Base-by-base conservation (phyloP, 1,140 invertebrate genomes). In the Elymnias hypermnestra region DNA sequence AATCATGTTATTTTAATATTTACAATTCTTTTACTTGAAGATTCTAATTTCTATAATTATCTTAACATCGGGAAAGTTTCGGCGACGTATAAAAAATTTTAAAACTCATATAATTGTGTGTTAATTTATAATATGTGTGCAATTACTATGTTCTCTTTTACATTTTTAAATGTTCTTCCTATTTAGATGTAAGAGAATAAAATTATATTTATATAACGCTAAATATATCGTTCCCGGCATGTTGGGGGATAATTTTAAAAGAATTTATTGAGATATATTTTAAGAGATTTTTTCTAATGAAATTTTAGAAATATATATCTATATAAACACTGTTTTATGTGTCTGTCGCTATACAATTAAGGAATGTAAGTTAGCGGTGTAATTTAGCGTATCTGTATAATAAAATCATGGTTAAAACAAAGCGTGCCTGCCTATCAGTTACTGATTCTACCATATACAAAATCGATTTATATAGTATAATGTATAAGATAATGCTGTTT, bases 241-340 rank as follows among this genome's bases (percentile, higher is more conserved):
- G 39, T 46, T 23, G 59, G 52, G 59, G 62, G 57, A 50, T 50
- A 53, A 56, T 53, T 70, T 68, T 72, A 63, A 73, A 74, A 73
- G 68, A 76, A 74, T 71, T 67, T 67, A 71, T 79, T 73, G 71
- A 82, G 72, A 83, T 84, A 81, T 84, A 84, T 84, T 84, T 84
- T 84, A 82, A 81, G 81, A 84, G 74, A 83, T 77, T 79, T 84
- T 84, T 84, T 81, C 66, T 72, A 72, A 75, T 71, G 56, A 72
- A 73, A 68, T 73, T 79, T 83, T 78, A 75, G 71, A 75, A 65
- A 73, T 71, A 73, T 69, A 71, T 70, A 63, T 62, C 54, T 66
- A 48, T 64, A 54, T 67, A 69, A 64, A 78, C 62, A 78, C 69
- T 68, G 71, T 78, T 78, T 77, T 83, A 77, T 64, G 65, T 77